Conservation (phyloP, 2,888 invertebrate species). For the Trissolcus brochymenae region DNA sequence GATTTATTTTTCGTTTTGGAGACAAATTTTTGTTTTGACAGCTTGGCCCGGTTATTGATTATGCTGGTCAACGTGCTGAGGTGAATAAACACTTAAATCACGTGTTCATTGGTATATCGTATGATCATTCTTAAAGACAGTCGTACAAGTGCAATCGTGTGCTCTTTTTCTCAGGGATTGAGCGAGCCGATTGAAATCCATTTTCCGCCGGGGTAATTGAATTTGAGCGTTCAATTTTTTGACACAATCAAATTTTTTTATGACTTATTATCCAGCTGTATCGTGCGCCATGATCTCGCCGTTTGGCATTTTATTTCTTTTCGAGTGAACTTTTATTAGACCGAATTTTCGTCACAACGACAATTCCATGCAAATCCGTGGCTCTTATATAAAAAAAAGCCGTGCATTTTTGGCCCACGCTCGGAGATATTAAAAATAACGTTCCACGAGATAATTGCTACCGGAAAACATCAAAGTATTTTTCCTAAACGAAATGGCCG, state of each 20-base stretch:
- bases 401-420: background rate
- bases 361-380: constrained; percentile 15
- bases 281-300: no score
- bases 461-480: no score
- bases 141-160: constrained; percentile 55
- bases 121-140: constrained; percentile 38
- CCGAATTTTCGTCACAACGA: constrained; percentile 5
- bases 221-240: constrained; percentile 14
- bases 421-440: background rate
- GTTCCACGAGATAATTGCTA: background rate
- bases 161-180: constrained; percentile 29
- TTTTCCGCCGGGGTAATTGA: constrained; percentile 21
- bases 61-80: constrained; percentile 32
- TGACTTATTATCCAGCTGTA: no score
- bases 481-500: background rate
- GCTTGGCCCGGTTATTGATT: background rate
- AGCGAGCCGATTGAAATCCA: constrained; percentile 9
- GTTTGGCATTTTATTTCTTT: background rate
- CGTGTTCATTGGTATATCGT: constrained; percentile 21
- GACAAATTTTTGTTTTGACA: background rate
- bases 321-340: constrained; percentile 1
- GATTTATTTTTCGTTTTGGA: background rate
- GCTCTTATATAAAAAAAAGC: background rate
- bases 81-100: constrained; percentile 18
- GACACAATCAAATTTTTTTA: constrained; percentile 1